Evolutionary conservation across 2,797 vertebrate genomes (phyloP), one percentile per base, ranked within the genome.

Genomic region (Parotocinclus haroldoi): DNA sequence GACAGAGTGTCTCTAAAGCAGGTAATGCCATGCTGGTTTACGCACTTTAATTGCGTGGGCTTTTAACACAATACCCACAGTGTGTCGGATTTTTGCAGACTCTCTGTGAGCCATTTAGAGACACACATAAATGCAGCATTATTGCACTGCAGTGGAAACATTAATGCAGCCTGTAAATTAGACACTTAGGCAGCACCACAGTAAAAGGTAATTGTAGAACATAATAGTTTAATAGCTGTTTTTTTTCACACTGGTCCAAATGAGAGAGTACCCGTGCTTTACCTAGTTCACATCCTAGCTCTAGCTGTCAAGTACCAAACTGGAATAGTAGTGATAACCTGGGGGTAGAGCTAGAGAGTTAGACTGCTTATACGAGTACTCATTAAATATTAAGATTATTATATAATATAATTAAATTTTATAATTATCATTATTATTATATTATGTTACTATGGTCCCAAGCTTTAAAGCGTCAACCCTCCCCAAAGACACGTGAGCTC

Each of bases 81-180:
- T 74, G 67, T 70, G 52, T 52, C 50, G 19, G 46, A 59, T 77
- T 64, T 68, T 60, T 77, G 36, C 16, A 18, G 37, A 45, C 63
- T 58, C 59, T 69, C 58, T 14, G 62, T 46, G 57, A 62, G 57
- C 27, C 42, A 51, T 56, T 61, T 64, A 17, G 63, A 52, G 68
- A 16, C 69, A 81, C 74, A 78, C 76, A 81, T 86, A 81, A 85
- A 86, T 83, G 83, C 80, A 74, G 74, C 64, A 69, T 86, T 87
- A 88, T 84, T 87, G 83, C 78, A 79, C 73, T 79, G 82, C 81
- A 83, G 81, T 85, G 85, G 83, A 88, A 86, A 88, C 81, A 80
- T 81, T 85, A 87, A 87, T 84, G 84, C 79, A 71, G 77, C 81
- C 85, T 61, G 59, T 86, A 84, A 88, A 88, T 86, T 60, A 78